Evolutionary conservation across 2,113 vertebrate species (phyloP).

Genomic region (Aspidoscelis tigris): DNA sequence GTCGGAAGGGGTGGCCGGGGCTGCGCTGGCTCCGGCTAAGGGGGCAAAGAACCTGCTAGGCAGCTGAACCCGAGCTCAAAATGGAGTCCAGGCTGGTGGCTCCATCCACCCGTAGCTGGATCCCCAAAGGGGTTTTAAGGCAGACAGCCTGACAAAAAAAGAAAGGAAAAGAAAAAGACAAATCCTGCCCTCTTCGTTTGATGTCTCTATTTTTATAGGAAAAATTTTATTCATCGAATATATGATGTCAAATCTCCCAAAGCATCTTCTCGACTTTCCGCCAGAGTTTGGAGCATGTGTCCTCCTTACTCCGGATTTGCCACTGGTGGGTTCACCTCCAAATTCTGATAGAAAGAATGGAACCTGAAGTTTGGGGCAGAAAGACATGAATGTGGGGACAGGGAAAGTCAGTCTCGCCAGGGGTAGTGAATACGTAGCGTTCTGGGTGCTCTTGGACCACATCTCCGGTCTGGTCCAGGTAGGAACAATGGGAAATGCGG

Average conservation of each 20-base stretch:
- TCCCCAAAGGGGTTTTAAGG: neutral
- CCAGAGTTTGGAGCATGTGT: neutral
- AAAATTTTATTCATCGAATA: constrained; percentile 30
- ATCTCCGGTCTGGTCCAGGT: no score
- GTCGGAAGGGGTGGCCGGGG: neutral
- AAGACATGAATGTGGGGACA: neutral
- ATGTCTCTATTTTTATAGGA: constrained; percentile 47
- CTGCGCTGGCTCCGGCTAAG: constrained; percentile 53
- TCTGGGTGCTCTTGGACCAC: no score
- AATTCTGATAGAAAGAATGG: neutral
- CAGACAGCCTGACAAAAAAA: neutral
- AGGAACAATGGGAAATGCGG: no score
- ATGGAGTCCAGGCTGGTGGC: fast-evolving
- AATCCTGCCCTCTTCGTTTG: neutral
- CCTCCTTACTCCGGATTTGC: no score
- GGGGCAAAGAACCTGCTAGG: constrained; percentile 30
- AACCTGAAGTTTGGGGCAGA: neutral
- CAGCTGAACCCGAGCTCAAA: neutral
- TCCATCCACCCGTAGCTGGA: neutral
- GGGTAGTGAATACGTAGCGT: no score
- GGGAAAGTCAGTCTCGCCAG: neutral
- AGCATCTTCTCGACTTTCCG: constrained; percentile 55
- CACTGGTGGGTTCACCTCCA: neutral
- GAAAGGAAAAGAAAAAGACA: neutral
- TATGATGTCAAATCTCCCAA: neutral